These are phyloP conservation scores for Etia nguti DNA, from an alignment of 2,113 vertebrate genomes.

Conservation along the genomic window DNA sequence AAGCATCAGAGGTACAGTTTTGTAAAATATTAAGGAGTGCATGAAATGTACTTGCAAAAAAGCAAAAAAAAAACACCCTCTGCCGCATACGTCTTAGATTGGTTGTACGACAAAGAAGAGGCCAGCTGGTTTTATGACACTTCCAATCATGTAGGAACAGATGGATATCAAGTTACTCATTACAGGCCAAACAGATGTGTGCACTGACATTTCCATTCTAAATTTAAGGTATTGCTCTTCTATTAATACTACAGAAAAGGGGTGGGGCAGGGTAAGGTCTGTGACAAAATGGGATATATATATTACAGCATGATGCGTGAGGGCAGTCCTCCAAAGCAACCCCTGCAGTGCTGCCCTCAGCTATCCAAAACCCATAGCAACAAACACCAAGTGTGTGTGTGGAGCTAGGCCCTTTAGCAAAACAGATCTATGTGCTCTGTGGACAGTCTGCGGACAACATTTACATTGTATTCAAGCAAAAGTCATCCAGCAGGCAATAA, in stretches of 20 bases:
- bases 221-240: constrained; percentile 34
- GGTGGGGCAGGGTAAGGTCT: neutral
- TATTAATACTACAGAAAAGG: constrained; percentile 50
- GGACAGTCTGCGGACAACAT: neutral
- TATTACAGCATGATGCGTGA: constrained; percentile 11
- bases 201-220: constrained; percentile 35
- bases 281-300: constrained; percentile 40
- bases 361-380: neutral
- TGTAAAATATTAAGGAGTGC: neutral
- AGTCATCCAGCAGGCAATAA: neutral
- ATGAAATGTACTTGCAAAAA: neutral
- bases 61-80: neutral
- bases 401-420: neutral
- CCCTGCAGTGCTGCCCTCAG: neutral
- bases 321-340: neutral
- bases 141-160: neutral
- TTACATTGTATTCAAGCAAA: neutral
- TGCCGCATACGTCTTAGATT: neutral
- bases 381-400: neutral
- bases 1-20: neutral
- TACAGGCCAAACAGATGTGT: constrained; percentile 5
- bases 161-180: constrained; percentile 33
- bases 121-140: constrained; percentile 3
- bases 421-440: neutral
- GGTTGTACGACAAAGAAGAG: neutral